phyloP scores from a whole-genome alignment of 2,797 vertebrate species.

The Tokudaia tokunoshimensis region DNA sequence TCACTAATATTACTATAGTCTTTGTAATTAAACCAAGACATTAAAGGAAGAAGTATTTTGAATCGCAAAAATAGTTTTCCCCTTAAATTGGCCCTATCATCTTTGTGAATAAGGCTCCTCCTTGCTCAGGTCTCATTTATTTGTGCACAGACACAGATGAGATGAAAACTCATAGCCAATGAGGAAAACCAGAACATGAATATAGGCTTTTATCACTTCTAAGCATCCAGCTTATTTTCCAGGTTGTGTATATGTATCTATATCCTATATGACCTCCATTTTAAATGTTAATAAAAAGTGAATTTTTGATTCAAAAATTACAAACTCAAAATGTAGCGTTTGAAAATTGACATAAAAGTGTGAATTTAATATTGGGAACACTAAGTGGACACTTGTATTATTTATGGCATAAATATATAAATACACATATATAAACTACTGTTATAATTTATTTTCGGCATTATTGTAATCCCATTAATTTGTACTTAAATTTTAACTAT shows the following conservation, averaged over 20 bases:
- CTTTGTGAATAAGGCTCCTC: neutral
- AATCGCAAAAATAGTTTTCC: neutral
- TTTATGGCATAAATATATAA: neutral
- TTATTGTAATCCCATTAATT: neutral
- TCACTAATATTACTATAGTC: neutral
- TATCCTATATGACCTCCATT: neutral
- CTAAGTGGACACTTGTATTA: neutral
- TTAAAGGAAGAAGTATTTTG: neutral
- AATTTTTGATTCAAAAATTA: slow-evolving; percentile 41
- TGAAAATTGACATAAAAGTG: slow-evolving; percentile 1
- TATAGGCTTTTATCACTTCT: neutral
- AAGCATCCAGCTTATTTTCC: neutral
- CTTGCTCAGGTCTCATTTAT: neutral
- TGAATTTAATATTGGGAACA: slow-evolving; percentile 42
- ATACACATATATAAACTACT: neutral
- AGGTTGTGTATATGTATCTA: neutral
- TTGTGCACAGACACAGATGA: neutral
- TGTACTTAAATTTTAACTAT: slow-evolving; percentile 16
- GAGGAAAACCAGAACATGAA: neutral
- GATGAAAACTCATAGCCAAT: neutral
- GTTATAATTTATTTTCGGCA: neutral
- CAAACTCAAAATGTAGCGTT: neutral
- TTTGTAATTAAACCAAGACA: slow-evolving; percentile 25
- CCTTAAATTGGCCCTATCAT: neutral
- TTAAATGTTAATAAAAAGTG: neutral